Base-by-base conservation (phyloP, 2,888 invertebrate genomes). In the Achlya flavicornis region DNA sequence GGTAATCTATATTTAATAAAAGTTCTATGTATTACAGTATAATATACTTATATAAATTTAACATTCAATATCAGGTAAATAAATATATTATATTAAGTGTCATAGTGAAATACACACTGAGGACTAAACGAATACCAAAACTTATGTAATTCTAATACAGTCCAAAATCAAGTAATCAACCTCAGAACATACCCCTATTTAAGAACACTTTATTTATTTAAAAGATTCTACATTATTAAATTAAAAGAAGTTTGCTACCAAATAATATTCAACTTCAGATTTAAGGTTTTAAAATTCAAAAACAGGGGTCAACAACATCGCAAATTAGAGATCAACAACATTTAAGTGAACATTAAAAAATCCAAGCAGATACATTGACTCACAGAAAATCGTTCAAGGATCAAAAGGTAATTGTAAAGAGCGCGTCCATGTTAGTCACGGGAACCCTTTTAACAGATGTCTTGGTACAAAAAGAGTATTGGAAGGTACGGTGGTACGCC, bases 391-490 rank as follows among this genome's bases (percentile, higher is more conserved):
- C 38, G 38, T 19, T 16, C 53, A 19, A 53, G 14, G 19, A 53
- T 19, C n/a, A 19, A 53, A 53, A 53, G 53, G 53, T 53, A 53
- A 53, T 16, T 6, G 48, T 48, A n/a, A 16, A 48, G 48, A 48
- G 16, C 48, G 16, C 48, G 19, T 16, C 53, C 10, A 19, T 14
- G 53, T 53, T 14, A 19, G 19, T 53, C 14, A 10, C 8, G 16
- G 48, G n/a, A 26, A 14, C 53, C 48, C 53, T 62, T 62, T 53
- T 57, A 62, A 57, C 62, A 62, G 62, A 62, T 62, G 62, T 62
- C 57, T 11, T 33, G 35, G 57, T 12, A 57, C 53, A 62, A 62
- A 62, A 62, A 61, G 38, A 10, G 35, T 38, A 35, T 19, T 57
- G 62, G 62, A 62, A 33, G 62, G n/a, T 46, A 53, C 53, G 33